These are phyloP conservation scores for Phataginus tetradactyla DNA, from an alignment of 2,797 vertebrate genomes.

Conservation along the genomic window DNA sequence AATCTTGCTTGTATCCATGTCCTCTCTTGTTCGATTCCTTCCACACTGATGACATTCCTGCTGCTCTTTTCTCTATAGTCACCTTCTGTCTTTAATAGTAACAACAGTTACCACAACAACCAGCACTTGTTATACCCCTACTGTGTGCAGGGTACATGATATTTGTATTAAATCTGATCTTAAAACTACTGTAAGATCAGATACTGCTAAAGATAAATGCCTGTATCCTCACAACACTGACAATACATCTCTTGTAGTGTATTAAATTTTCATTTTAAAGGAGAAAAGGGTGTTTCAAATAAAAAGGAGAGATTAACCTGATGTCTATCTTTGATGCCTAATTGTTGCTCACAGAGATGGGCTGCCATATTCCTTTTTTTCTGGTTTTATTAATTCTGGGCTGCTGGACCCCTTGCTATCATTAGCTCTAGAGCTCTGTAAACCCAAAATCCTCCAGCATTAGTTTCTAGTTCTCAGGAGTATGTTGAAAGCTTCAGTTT, in stretches of 20 bases:
- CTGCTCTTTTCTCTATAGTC: background rate
- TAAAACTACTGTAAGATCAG: background rate
- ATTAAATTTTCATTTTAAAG: constrained; percentile 24
- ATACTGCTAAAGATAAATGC: too few species aligned
- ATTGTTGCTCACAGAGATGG: background rate
- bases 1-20: background rate
- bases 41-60: background rate
- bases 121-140: background rate
- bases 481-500: constrained; percentile 51
- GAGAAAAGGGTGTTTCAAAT: constrained; percentile 12
- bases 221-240: too few species aligned
- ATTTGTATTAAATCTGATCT: constrained; percentile 5
- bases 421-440: constrained; percentile 38
- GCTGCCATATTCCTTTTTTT: background rate
- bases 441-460: constrained; percentile 21
- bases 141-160: background rate
- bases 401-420: background rate
- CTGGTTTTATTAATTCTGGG: constrained; percentile 4
- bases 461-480: constrained; percentile 45
- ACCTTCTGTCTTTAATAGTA: background rate
- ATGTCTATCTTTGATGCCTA: background rate
- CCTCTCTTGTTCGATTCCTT: background rate
- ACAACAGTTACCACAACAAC: background rate
- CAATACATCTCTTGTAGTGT: too few species aligned
- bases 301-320: background rate